Percentiles rank a stretch among this genome's conserved stretches.
phyloP scores from a whole-genome alignment of 2,797 vertebrate species.

The Graptemys geographica region DNA sequence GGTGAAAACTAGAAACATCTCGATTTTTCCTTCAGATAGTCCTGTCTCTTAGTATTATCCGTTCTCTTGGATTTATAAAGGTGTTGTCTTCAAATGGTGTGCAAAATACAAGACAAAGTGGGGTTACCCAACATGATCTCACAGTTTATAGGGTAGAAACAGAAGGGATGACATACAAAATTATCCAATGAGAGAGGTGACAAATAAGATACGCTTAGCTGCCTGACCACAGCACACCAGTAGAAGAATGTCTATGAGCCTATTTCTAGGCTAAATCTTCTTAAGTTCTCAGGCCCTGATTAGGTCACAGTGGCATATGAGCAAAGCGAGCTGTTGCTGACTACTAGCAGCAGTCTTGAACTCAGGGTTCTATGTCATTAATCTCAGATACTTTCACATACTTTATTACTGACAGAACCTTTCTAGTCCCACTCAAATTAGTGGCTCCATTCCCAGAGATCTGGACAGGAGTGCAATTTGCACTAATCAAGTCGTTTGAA shows the following conservation, averaged over 20 bases:
- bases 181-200: background rate
- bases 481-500: background rate
- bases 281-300: background rate
- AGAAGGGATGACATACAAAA: background rate
- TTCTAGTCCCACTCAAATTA: background rate
- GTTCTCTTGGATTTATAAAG: background rate
- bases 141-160: background rate
- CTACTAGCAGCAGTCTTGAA: background rate
- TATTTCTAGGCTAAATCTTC: background rate
- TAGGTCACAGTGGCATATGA: background rate
- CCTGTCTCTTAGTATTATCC: background rate
- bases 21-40: background rate
- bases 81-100: background rate
- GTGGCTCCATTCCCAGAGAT: background rate
- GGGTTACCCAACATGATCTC: background rate
- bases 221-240: background rate
- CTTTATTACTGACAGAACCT: background rate
- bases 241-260: background rate
- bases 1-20: background rate
- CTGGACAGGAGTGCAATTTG: background rate
- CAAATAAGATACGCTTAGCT: background rate
- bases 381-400: background rate
- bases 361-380: fast-evolving
- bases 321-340: background rate
- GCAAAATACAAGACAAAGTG: slow-evolving; percentile 23